A percentile compares a stretch with the other conserved stretches of the same genome.
phyloP scores from a whole-genome alignment of 2,888 invertebrate genomes.

The Tenthredo amoena region DNA sequence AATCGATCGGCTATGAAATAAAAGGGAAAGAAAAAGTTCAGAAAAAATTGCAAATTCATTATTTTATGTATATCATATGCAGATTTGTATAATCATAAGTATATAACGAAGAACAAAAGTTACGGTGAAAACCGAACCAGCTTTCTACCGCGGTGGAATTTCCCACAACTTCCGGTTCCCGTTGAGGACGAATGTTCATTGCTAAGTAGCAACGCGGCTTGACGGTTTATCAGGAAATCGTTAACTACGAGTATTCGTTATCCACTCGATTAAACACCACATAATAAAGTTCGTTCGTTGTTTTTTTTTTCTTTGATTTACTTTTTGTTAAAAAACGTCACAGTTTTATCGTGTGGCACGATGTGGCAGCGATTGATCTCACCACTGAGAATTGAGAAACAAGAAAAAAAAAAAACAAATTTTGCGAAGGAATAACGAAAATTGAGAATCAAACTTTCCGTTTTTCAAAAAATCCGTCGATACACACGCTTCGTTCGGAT shows the following conservation, averaged over 20 bases:
- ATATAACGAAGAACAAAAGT: conserved; percentile 4
- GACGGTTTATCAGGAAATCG: not conserved
- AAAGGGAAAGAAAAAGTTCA: not conserved
- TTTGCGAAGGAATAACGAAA: not conserved
- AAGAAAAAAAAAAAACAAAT: not conserved
- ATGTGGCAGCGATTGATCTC: not conserved
- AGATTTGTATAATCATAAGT: not conserved
- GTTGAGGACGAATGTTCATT: conserved; percentile 25
- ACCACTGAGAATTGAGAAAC: not conserved
- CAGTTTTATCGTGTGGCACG: no score
- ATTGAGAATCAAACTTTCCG: not conserved
- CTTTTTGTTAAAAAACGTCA: no score
- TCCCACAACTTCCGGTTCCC: conserved; percentile 26
- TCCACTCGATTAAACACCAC: not conserved
- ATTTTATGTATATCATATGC: not conserved
- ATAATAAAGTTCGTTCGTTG: not conserved
- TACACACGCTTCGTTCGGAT: conserved; percentile 62
- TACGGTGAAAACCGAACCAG: conserved; percentile 29
- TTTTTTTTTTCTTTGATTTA: not conserved
- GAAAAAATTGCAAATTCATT: not conserved
- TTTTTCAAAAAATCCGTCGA: not conserved
- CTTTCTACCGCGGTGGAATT: conserved; percentile 30
- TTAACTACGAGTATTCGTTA: not conserved
- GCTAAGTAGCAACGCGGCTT: not conserved
- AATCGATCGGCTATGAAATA: not conserved